Evolutionary conservation across 2,113 vertebrate genomes (phyloP).

Genomic region (Marmota flaviventris): DNA sequence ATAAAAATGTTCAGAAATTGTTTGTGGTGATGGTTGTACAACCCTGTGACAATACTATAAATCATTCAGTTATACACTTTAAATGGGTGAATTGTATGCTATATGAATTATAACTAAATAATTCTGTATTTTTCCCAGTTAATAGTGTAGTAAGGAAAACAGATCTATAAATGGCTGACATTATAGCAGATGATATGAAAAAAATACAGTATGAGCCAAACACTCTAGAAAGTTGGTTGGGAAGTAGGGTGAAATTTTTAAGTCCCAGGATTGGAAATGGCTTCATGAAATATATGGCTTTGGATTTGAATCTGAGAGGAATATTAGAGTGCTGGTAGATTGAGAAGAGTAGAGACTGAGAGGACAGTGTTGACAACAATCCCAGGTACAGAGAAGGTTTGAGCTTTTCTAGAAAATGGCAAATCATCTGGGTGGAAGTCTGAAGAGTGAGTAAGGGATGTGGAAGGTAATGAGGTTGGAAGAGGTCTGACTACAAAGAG

Average conservation of each 20-base stretch:
- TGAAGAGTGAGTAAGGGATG: too few species aligned
- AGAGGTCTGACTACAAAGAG: background rate
- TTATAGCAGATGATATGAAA: background rate
- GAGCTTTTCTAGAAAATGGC: background rate
- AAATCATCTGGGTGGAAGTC: background rate
- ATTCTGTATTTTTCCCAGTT: too few species aligned
- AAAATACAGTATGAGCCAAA: background rate
- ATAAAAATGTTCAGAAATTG: constrained; percentile 27
- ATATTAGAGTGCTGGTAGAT: background rate
- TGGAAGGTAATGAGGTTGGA: background rate
- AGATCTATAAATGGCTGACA: background rate
- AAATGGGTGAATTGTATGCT: too few species aligned
- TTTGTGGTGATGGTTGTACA: background rate
- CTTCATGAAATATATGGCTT: background rate
- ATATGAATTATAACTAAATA: too few species aligned
- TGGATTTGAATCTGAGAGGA: background rate
- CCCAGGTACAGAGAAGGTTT: background rate
- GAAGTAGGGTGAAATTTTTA: background rate
- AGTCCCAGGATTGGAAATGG: background rate
- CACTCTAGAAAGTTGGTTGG: background rate
- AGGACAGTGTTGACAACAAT: background rate
- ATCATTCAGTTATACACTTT: too few species aligned
- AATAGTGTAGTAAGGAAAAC: background rate
- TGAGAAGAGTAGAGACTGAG: background rate
- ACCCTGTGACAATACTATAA: background rate